Base-by-base conservation (phyloP, 2,113 vertebrate genomes). In the Pelodiscus sinensis region DNA sequence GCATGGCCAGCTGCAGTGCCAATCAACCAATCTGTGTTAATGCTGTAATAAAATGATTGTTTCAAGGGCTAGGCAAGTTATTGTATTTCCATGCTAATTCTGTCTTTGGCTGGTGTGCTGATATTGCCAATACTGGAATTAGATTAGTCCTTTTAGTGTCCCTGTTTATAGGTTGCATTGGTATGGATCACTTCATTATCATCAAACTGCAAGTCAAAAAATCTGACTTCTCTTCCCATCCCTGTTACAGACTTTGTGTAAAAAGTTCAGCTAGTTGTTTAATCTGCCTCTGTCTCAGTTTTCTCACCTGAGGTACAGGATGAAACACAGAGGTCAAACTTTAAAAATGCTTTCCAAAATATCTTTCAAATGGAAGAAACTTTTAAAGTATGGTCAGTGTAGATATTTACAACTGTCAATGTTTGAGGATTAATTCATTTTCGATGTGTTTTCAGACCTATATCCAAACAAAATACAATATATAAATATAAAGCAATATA, bases 71-170 rank as follows among this genome's bases (percentile, higher is more conserved):
- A 89, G 71, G 75, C 82, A 83, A 86, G 60, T 79, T 90, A 87
- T 93, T 93, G 62, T 86, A 55, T 77, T 90, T 93, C 60, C 85
- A 89, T 90, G 79, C 44, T 91, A 5, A 0, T 92, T 94, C 58
- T 93, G 50, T 90, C 85, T 92, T 92, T 60, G 80, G 95, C 94
- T 93, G 87, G 88, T 81, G 62, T 83, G 81, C 79, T 91, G 68
- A 94, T 96, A 79, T 90, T 50, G 51, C 18, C 85, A 91, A 83
- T 94, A 92, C 15, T 3, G 8, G 65, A n/a, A 9, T 71, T 71
- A 95, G 35, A 88, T 44, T 12, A 83, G 77, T 71, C 35, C 57
- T 92, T 88, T 89, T 44, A 82, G 55, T 0, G 95, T 94, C 92
- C 88, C 58, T 92, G 56, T 92, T 90, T 84, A 89, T 79, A 38